These are phyloP conservation scores for Drosophila ogumai DNA, from an alignment of 1,140 invertebrate genomes.

Conservation along the genomic window DNA sequence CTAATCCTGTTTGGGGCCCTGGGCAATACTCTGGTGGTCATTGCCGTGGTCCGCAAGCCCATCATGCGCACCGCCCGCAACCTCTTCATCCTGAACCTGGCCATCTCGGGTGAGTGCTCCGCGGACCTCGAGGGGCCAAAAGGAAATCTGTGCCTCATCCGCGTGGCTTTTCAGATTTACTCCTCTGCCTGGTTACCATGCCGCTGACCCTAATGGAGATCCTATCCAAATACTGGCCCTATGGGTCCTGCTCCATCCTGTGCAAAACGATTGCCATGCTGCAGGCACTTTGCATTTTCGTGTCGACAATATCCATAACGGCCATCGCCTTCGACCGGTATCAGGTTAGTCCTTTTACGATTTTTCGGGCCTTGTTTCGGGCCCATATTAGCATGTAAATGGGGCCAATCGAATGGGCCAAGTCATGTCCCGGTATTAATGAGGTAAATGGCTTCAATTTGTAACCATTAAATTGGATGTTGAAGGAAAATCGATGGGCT, in stretches of 20 bases:
- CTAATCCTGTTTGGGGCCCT: slow-evolving; percentile 91
- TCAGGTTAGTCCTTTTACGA: slow-evolving; percentile 86
- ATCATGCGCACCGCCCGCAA: slow-evolving; percentile 94
- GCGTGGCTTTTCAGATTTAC: slow-evolving; percentile 87
- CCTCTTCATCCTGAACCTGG: slow-evolving; percentile 95
- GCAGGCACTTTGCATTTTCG: slow-evolving; percentile 94
- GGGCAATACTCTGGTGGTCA: slow-evolving; percentile 93
- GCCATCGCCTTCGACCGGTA: slow-evolving; percentile 94
- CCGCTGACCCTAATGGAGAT: slow-evolving; percentile 94
- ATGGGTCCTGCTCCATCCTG: slow-evolving; percentile 88
- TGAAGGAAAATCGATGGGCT: slow-evolving; percentile 37
- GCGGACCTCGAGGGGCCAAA: neutral
- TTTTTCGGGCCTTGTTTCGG: neutral
- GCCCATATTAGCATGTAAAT: slow-evolving; percentile 27
- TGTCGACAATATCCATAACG: slow-evolving; percentile 95
- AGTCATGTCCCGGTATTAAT: slow-evolving; percentile 40
- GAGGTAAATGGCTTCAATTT: slow-evolving; percentile 40
- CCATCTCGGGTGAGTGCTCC: slow-evolving; percentile 87
- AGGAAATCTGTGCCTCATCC: slow-evolving; percentile 10
- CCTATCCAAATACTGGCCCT: slow-evolving; percentile 90
- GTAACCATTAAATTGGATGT: slow-evolving; percentile 25
- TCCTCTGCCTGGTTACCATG: slow-evolving; percentile 93
- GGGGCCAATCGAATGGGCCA: slow-evolving; percentile 20
- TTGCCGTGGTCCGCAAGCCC: slow-evolving; percentile 91
- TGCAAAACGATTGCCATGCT: slow-evolving; percentile 93